These are phyloP conservation scores for Drosophila lini DNA, from an alignment of 1,140 invertebrate genomes.

Conservation along the genomic window DNA sequence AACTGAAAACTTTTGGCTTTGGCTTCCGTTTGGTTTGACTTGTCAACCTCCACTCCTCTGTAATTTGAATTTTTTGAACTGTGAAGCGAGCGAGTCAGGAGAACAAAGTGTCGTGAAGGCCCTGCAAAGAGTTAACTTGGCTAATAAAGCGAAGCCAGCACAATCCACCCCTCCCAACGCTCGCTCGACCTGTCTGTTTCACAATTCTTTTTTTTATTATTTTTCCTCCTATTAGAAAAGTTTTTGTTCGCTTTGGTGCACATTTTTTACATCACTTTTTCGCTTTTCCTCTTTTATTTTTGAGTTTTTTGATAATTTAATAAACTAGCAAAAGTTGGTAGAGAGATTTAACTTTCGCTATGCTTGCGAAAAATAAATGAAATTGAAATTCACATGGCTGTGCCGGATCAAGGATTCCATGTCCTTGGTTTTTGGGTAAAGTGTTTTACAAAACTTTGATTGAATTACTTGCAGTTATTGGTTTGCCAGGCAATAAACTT, in stretches of 20 bases:
- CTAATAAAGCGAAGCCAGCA: slow-evolving; percentile 61
- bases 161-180: background rate
- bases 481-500: background rate
- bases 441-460: slow-evolving; percentile 23
- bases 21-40: slow-evolving; percentile 51
- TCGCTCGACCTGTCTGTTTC: slow-evolving; percentile 8
- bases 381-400: slow-evolving; percentile 36
- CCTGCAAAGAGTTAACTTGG: slow-evolving; percentile 65
- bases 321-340: slow-evolving; percentile 64
- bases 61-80: slow-evolving; percentile 81
- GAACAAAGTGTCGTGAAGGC: slow-evolving; percentile 32
- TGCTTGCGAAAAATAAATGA: slow-evolving; percentile 31
- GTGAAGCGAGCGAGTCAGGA: slow-evolving; percentile 56
- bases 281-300: background rate
- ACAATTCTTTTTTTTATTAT: slow-evolving; percentile 13
- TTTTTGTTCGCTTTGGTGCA: slow-evolving; percentile 39
- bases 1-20: slow-evolving; percentile 65
- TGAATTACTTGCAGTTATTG: slow-evolving; percentile 5
- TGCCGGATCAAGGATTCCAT: slow-evolving; percentile 22
- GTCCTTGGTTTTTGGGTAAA: slow-evolving; percentile 12
- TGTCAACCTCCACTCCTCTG: slow-evolving; percentile 69
- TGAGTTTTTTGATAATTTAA: slow-evolving; percentile 59
- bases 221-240: slow-evolving; percentile 44
- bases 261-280: slow-evolving; percentile 17
- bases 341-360: slow-evolving; percentile 60